Evolutionary conservation across 2,797 vertebrate species (phyloP).

Genomic region (Phrynocephalus vlangalii): DNA sequence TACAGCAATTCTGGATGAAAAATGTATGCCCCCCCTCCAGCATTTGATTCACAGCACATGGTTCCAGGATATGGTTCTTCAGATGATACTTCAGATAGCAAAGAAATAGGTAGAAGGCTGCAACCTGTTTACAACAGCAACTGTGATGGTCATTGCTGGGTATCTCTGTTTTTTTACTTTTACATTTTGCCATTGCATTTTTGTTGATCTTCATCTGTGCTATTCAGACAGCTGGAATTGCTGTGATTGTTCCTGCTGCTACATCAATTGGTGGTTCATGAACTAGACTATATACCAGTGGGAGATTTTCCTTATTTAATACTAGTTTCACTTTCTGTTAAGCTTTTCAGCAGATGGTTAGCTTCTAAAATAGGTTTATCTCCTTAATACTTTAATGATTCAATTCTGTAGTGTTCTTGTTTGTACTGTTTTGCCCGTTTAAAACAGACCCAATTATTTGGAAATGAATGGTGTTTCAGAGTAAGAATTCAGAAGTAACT

Average conservation of each 20-base stretch:
- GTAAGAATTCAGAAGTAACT: neutral
- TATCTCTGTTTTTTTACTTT: constrained; percentile 10
- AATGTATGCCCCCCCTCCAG: neutral
- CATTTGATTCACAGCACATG: neutral
- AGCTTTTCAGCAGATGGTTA: neutral
- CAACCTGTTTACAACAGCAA: neutral
- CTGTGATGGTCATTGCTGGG: neutral
- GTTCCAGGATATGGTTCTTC: neutral
- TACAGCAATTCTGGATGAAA: neutral
- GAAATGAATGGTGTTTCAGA: constrained; percentile 14
- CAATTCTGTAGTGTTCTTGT: neutral
- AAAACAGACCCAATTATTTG: neutral
- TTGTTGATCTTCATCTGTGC: neutral
- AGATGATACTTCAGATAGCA: no score
- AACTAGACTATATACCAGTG: neutral
- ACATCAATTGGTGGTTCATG: neutral
- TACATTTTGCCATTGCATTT: neutral
- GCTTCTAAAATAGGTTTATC: neutral
- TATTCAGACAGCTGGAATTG: constrained; percentile 18
- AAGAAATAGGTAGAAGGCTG: neutral
- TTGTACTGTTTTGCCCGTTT: neutral
- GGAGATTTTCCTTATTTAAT: constrained; percentile 5
- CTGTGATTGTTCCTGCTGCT: neutral
- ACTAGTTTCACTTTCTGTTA: constrained; percentile 3
- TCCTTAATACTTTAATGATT: constrained; percentile 1